Percentiles rank a stretch among this genome's conserved stretches.
Conservation (phyloP, 2,797 vertebrate genomes). For the Heliangelus exortis region DNA sequence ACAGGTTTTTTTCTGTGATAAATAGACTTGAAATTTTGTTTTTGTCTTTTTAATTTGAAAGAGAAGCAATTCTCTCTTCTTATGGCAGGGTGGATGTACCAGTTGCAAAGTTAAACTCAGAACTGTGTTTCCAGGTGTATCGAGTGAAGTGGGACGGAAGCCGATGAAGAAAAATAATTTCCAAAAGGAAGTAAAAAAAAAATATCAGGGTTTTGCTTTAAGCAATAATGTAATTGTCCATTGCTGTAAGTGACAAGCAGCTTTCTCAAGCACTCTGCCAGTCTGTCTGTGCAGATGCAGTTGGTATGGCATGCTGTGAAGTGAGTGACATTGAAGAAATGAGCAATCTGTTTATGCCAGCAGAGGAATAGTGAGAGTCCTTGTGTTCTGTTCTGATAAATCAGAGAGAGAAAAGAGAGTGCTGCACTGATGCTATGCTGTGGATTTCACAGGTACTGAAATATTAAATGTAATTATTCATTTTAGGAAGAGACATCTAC, state of each 20-base stretch:
- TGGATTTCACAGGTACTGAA: background rate
- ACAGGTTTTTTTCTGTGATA: slow-evolving; percentile 14
- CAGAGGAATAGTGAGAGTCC: background rate
- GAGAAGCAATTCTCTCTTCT: background rate
- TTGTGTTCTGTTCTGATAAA: slow-evolving; percentile 14
- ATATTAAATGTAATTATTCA: slow-evolving; percentile 24
- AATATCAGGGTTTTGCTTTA: background rate
- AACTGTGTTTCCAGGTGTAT: background rate
- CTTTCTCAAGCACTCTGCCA: slow-evolving; percentile 1
- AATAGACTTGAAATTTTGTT: slow-evolving; percentile 16
- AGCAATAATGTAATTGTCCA: slow-evolving; percentile 4
- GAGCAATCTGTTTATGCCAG: slow-evolving; percentile 55
- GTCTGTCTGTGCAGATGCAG: background rate
- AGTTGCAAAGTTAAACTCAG: background rate
- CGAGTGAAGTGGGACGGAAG: background rate
- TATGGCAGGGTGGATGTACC: background rate
- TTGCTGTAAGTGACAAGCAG: slow-evolving; percentile 38
- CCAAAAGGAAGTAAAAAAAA: background rate
- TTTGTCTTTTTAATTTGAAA: slow-evolving; percentile 23
- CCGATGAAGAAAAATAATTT: background rate
- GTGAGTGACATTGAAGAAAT: slow-evolving; percentile 57
- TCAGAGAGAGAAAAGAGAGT: background rate
- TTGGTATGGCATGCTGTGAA: background rate
- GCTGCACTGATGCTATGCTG: background rate
- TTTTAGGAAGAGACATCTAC: background rate